These are phyloP conservation scores for Dryomyza anilis DNA, from an alignment of 2,888 invertebrate genomes.

Conservation along the genomic window DNA sequence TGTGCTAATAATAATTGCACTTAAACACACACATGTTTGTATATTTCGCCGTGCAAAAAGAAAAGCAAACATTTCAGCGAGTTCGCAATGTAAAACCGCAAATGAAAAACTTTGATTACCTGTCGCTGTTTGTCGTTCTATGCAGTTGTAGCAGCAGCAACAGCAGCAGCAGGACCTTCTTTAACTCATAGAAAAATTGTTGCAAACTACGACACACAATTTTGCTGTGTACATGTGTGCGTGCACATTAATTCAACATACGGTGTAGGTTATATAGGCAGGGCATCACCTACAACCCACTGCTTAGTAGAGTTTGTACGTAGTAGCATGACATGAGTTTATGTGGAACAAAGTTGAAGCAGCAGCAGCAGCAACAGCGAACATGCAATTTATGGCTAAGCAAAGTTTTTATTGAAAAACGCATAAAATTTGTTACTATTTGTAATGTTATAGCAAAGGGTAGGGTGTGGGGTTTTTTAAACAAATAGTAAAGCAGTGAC, in stretches of 20 bases:
- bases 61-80: conserved; percentile 22
- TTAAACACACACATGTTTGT: conserved; percentile 26
- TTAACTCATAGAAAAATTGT: conserved; percentile 8
- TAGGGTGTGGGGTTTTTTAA: not conserved
- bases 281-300: not conserved
- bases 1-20: conserved; percentile 39
- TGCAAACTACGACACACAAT: conserved; percentile 10
- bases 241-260: conserved; percentile 17
- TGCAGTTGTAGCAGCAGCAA: not conserved
- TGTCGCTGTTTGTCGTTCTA: conserved; percentile 8
- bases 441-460: not conserved
- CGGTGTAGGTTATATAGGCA: not conserved
- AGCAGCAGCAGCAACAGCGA: not conserved
- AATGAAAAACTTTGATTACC: conserved; percentile 29
- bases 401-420: conserved; percentile 19
- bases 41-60: conserved; percentile 8
- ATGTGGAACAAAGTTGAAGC: too few relatives aligned
- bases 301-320: too few relatives aligned
- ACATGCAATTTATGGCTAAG: conserved; percentile 16
- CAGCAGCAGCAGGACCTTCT: not conserved
- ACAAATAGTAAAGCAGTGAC: too few relatives aligned
- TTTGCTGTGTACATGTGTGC: conserved; percentile 16
- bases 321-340: too few relatives aligned
- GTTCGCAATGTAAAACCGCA: conserved; percentile 17
- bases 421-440: conserved; percentile 13